These are phyloP conservation scores for Drosophila auraria DNA, from an alignment of 1,140 invertebrate species.

Conservation along the genomic window DNA sequence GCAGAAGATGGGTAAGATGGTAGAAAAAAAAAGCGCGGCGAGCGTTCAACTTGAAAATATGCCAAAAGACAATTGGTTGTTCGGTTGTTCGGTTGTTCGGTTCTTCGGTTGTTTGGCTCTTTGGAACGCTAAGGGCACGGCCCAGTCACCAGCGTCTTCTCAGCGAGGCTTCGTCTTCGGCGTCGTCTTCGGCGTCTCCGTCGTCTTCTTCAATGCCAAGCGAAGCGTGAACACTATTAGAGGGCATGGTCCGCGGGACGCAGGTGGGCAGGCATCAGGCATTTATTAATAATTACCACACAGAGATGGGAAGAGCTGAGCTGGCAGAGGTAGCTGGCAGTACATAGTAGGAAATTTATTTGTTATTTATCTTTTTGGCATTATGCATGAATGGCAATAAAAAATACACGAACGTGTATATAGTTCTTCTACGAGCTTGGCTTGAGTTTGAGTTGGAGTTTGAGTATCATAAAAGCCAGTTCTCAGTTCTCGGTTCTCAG, in stretches of 20 bases:
- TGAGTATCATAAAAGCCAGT: conserved; percentile 59
- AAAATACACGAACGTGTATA: conserved; percentile 45
- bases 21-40: conserved; percentile 49
- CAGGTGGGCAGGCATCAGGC: conserved; percentile 65
- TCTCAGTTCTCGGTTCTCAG: conserved; percentile 65
- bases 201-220: conserved; percentile 77
- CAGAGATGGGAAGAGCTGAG: conserved; percentile 32
- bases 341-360: conserved; percentile 71
- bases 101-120: conserved; percentile 45
- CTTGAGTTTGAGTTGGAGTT: background rate
- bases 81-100: conserved; percentile 28
- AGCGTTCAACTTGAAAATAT: conserved; percentile 83
- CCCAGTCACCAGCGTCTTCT: conserved; percentile 35
- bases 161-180: conserved; percentile 17
- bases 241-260: conserved; percentile 39
- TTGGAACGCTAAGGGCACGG: conserved; percentile 65
- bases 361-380: conserved; percentile 82
- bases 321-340: background rate
- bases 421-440: conserved; percentile 18
- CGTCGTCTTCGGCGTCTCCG: conserved; percentile 7
- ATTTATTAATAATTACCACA: conserved; percentile 83
- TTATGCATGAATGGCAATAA: conserved; percentile 83
- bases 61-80: conserved; percentile 82
- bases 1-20: conserved; percentile 14
- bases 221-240: conserved; percentile 79